Base-by-base conservation (phyloP, 2,888 invertebrate species). In the Leucoptera coffeella region DNA sequence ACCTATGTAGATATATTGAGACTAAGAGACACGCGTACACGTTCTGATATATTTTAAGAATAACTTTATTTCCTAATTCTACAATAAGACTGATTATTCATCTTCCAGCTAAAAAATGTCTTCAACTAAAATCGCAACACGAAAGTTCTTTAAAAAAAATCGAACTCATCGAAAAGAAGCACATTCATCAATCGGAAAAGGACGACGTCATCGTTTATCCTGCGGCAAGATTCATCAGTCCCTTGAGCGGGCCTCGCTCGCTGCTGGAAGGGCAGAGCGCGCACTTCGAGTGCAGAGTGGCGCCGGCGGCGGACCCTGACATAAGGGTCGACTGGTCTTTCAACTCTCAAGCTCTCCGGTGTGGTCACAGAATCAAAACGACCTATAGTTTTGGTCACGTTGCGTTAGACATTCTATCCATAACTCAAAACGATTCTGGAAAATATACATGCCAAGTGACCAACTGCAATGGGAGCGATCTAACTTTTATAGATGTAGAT, bases 351-450 rank as follows among this genome's bases (percentile, higher is more conserved):
- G 88, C 92, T 23, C 62, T 92, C 25, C 83, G 82, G 42, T 85
- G 85, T 33, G 90, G 90, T 29, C 93, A 94, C 49, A 80, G 95
- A 33, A 92, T 90, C 73, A 81, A 92, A 45, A 94, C 94, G 25
- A 85, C 92, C 25, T 90, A 87, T 46, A 96, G 97, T 52, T 97
- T 99, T 54, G 97, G 97, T 23, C 96, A 94, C 58, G 93, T 94
- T 30, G 89, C 96, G 27, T 75, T 99, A 34, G 97, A 99, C 52
- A 88, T 99, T 32, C 74, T 94, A 14, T 88, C 91, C 22, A 93
- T 93, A 2, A 91, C 93, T 43, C 85, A 86, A 11, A 93, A 93
- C 65, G 97, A 97, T 54, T 85, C 90, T 35, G 95, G 95, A 28
- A 89, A 89, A 52, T 92, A 92, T 45, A 87, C 86, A 9, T 89